A percentile compares a stretch with the other conserved stretches of the same genome.
phyloP scores from a whole-genome alignment of 2,797 vertebrate genomes.

The Chaunax sp. region DNA sequence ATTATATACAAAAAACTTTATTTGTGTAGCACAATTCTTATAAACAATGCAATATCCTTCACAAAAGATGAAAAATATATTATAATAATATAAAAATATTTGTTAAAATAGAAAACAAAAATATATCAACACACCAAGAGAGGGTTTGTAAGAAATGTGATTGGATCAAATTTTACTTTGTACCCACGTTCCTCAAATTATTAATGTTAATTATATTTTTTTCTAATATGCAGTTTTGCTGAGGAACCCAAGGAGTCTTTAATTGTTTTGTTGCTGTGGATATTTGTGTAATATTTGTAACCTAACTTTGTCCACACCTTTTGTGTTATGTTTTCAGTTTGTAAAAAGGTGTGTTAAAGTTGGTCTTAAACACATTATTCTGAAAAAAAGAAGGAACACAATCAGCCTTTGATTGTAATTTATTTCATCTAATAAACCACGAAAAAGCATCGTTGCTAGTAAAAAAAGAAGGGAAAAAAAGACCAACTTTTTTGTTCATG shows the following conservation, averaged over 20 bases:
- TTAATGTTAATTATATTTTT: too few relatives aligned
- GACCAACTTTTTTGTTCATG: too few relatives aligned
- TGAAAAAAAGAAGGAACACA: constrained; percentile 14
- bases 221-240: neutral
- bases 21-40: neutral
- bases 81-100: too few relatives aligned
- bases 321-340: constrained; percentile 2
- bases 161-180: neutral
- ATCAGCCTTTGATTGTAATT: constrained; percentile 2
- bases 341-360: constrained; percentile 19
- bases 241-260: neutral
- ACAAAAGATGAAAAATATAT: neutral
- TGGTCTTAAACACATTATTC: constrained; percentile 46
- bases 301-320: constrained; percentile 27
- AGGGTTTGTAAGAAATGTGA: neutral
- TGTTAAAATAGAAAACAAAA: neutral
- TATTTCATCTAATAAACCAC: constrained; percentile 25
- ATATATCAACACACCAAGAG: neutral
- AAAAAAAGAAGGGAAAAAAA: too few relatives aligned
- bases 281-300: constrained; percentile 6
- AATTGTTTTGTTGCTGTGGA: constrained; percentile 14
- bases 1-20: neutral
- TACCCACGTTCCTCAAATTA: neutral
- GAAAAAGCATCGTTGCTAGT: neutral
- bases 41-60: neutral